These are phyloP conservation scores for Marcusenius ussheri DNA, from an alignment of 2,113 vertebrate genomes.

Conservation along the genomic window DNA sequence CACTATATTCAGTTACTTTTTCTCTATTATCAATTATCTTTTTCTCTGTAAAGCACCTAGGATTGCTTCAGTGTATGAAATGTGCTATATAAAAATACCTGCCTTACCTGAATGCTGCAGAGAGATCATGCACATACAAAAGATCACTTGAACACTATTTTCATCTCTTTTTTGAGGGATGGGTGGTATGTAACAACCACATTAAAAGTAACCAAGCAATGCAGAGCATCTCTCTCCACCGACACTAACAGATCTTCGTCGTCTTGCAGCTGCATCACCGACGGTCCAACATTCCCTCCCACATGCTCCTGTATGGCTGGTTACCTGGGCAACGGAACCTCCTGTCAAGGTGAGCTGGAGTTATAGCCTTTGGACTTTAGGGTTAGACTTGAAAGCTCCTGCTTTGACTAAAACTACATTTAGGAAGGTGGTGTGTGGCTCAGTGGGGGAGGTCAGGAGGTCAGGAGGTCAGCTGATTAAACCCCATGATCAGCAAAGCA, in stretches of 20 bases:
- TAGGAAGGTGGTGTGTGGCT: background rate
- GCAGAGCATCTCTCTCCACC: background rate
- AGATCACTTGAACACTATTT: background rate
- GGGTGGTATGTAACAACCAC: background rate
- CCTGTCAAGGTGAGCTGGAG: slow-evolving; percentile 69
- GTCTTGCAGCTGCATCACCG: slow-evolving; percentile 69
- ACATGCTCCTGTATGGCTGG: slow-evolving; percentile 78
- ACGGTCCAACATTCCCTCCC: slow-evolving; percentile 43
- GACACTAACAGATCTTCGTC: background rate
- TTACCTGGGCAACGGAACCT: slow-evolving; percentile 77
- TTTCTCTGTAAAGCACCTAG: background rate
- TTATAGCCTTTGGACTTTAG: background rate
- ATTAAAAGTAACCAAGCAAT: background rate
- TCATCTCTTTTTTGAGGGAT: background rate
- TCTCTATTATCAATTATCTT: too few relatives aligned
- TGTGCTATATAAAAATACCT: background rate
- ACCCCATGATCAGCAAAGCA: background rate
- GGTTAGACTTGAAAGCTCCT: background rate
- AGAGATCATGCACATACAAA: background rate
- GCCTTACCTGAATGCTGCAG: background rate
- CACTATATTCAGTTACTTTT: background rate
- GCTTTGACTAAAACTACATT: background rate
- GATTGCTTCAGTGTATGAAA: background rate
- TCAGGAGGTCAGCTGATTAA: background rate
- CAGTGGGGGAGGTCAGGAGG: background rate